A percentile compares a stretch with the other conserved stretches of the same genome.
phyloP scores from a whole-genome alignment of 1,140 invertebrate species.

The Drosophila yakuba region DNA sequence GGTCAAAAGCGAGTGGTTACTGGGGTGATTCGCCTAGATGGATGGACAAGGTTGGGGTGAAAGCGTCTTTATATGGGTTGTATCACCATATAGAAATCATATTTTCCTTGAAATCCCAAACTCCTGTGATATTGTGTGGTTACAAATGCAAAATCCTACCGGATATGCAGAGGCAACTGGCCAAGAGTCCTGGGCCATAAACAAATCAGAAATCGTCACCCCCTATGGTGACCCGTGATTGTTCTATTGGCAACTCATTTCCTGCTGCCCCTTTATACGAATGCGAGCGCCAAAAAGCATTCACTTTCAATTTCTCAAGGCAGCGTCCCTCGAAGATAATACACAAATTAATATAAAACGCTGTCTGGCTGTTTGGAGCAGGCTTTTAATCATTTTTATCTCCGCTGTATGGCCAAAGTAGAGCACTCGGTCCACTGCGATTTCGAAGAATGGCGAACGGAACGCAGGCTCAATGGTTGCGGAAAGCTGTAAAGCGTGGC shows the following conservation, averaged over 20 bases:
- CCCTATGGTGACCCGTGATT: conserved; percentile 78
- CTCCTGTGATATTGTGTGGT: background rate
- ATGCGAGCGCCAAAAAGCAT: conserved; percentile 56
- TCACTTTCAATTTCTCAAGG: conserved; percentile 79
- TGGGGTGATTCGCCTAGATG: conserved; percentile 20
- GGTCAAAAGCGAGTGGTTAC: conserved; percentile 46
- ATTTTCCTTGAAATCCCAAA: background rate
- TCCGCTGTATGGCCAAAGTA: conserved; percentile 62
- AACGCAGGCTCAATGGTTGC: conserved; percentile 5
- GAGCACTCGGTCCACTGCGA: conserved; percentile 35
- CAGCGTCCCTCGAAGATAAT: conserved; percentile 42
- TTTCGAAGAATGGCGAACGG: background rate
- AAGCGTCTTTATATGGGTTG: background rate
- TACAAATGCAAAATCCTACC: background rate
- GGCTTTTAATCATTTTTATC: conserved; percentile 80
- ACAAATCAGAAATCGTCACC: conserved; percentile 55
- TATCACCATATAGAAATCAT: no score
- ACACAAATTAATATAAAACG: conserved; percentile 74
- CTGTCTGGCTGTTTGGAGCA: conserved; percentile 48
- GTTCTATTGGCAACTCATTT: conserved; percentile 83
- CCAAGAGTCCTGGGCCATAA: conserved; percentile 15
- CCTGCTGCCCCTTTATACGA: conserved; percentile 17
- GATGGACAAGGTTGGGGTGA: conserved; percentile 20
- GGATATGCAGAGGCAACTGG: conserved; percentile 31
- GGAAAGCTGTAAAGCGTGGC: conserved; percentile 82